phyloP scores from a whole-genome alignment of 1,140 invertebrate species.

The Cyclina sinensis region DNA sequence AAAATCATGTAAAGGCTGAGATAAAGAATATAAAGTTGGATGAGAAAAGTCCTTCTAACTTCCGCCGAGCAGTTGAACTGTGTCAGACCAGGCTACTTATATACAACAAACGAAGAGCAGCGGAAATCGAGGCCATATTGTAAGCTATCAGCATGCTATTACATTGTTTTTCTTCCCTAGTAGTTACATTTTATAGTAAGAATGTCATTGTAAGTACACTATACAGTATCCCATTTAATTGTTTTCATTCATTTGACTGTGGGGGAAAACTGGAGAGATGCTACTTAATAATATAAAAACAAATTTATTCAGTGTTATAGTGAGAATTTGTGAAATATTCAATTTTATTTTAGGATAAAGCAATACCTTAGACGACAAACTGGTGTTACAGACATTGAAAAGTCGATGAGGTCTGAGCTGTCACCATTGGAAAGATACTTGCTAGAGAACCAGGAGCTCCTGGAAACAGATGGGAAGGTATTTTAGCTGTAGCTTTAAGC shows the following conservation, averaged over 20 bases:
- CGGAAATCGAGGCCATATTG: constrained; percentile 29
- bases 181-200: too few relatives aligned
- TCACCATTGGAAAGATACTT: not conserved
- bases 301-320: not conserved
- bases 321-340: not conserved
- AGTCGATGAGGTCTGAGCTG: not conserved
- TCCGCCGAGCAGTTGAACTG: not conserved
- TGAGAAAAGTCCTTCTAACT: not conserved
- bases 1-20: not conserved
- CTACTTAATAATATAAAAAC: too few relatives aligned
- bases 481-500: not conserved
- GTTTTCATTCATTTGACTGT: too few relatives aligned
- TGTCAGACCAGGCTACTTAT: constrained; percentile 2
- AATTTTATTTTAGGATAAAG: not conserved
- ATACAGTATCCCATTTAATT: too few relatives aligned
- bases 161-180: not conserved
- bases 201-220: too few relatives aligned
- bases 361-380: not conserved
- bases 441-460: constrained; percentile 4
- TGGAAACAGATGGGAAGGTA: not conserved
- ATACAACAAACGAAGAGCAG: constrained; percentile 48
- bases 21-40: not conserved
- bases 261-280: not conserved
- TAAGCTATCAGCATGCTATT: not conserved
- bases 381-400: not conserved